Evolutionary conservation across 2,113 vertebrate genomes (phyloP), one percentile per base, ranked within the genome.

Genomic region (Scomber japonicus): DNA sequence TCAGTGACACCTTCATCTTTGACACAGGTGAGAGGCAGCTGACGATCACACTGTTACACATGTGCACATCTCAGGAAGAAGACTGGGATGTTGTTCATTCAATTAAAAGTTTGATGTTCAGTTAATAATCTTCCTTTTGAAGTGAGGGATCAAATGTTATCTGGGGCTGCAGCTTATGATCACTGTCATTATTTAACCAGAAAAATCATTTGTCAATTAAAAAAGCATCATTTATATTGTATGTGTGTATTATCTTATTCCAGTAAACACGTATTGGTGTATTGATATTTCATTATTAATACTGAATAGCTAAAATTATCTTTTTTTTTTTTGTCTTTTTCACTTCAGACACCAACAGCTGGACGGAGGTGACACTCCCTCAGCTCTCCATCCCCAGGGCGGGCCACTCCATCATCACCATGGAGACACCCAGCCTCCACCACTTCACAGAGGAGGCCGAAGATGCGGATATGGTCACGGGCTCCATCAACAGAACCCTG

Each of bases 371-470:
- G 81, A 65, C 71, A 11, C 81, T 91, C 50, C 86, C 92, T 35
- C 81, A 89, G 48, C 85, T 94, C 5, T 84, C 83, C 16, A 49
- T 90, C 17, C 94, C 94, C 17, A 67, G 93, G 57, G 95, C 95
- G 3, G 94, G 95, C n/a, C 95, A 95, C 80, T 94, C 94, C 63
- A 90, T 94, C 89, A 86, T 95, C 75, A 85, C 91, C 53, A 91
- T 95, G 93, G 86, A 88, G 63, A 92, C 60, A 2, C 4, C 49
- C 16, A 3, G 2, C 5, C 24, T 0, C 59, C 55, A 0, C 14
- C 4, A 1, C 15, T 27, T 63, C 66, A 71, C 30, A 0, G 49
- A 19, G 17, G 64, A 79, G 11, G 71, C 54, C 1, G 85, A 73
- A 48, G 85, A 79, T 1, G 5, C 3, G 2, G 75, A 75, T 1